Evolutionary conservation across 2,888 invertebrate species (phyloP).

Genomic region (Bellardia pandia): DNA sequence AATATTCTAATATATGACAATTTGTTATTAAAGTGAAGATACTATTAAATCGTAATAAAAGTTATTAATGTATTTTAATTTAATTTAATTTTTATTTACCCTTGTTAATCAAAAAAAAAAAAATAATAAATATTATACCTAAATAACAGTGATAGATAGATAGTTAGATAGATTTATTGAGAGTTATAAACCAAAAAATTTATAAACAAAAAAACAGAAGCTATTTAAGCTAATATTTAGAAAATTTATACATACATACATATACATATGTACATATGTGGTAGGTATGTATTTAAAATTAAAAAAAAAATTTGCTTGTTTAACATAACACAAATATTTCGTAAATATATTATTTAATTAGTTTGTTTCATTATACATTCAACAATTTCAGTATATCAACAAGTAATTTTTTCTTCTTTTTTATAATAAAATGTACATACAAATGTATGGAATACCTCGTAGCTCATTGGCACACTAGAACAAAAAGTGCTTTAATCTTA

Average conservation of each 20-base stretch:
- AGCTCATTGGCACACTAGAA: constrained; percentile 67
- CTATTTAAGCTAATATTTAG: not conserved
- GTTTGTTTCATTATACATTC: constrained; percentile 33
- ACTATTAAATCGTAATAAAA: constrained; percentile 14
- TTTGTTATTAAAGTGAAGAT: constrained; percentile 16
- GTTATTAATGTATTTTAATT: not conserved
- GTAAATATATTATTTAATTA: not conserved
- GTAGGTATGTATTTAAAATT: not conserved
- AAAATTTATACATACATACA: not conserved
- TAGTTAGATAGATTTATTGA: not conserved
- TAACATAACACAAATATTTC: constrained; percentile 9
- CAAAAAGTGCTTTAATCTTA: constrained; percentile 57
- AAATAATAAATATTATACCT: constrained; percentile 55
- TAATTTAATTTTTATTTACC: not conserved
- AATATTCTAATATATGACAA: not conserved
- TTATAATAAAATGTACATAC: constrained; percentile 56
- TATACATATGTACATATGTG: too few species aligned
- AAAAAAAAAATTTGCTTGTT: not conserved
- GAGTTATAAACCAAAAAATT: not conserved
- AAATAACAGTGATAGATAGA: constrained; percentile 58
- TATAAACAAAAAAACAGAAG: not conserved
- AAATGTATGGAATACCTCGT: constrained; percentile 58
- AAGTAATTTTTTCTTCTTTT: constrained; percentile 34
- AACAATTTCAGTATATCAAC: constrained; percentile 58
- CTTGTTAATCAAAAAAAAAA: constrained; percentile 18